Evolutionary conservation across 2,113 vertebrate genomes (phyloP).

Genomic region (Chionomys nivalis): DNA sequence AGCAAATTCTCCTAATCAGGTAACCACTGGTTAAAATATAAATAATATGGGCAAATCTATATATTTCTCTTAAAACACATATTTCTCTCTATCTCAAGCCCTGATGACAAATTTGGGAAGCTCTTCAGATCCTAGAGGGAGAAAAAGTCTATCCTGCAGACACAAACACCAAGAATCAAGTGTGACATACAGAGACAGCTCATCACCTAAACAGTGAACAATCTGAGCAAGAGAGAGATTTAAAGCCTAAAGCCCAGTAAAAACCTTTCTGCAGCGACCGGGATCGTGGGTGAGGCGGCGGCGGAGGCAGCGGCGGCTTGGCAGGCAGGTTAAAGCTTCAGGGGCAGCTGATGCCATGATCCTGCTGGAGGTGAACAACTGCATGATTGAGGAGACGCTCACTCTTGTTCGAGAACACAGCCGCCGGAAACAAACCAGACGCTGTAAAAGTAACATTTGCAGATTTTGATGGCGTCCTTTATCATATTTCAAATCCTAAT

Average conservation of each 20-base stretch:
- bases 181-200: background rate
- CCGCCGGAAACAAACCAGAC: too few species aligned
- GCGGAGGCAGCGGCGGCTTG: fast-evolving
- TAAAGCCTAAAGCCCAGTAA: background rate
- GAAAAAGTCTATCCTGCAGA: conserved; percentile 17
- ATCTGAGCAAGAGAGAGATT: conserved; percentile 4
- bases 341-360: too few species aligned
- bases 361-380: too few species aligned
- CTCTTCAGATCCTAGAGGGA: background rate
- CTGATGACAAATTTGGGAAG: too few species aligned
- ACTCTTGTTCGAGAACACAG: too few species aligned
- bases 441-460: conserved; percentile 31
- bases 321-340: too few species aligned
- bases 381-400: too few species aligned
- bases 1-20: background rate
- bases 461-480: conserved; percentile 99
- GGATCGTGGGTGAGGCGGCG: too few species aligned
- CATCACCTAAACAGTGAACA: background rate
- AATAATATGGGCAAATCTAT: too few species aligned
- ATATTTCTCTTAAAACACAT: too few species aligned
- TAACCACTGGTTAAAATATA: conserved; percentile 27
- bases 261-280: background rate
- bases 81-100: too few species aligned
- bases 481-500: conserved; percentile 99
- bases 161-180: conserved; percentile 39